Conservation (phyloP, 2,113 vertebrate genomes). For the Lampris megalopsis region DNA sequence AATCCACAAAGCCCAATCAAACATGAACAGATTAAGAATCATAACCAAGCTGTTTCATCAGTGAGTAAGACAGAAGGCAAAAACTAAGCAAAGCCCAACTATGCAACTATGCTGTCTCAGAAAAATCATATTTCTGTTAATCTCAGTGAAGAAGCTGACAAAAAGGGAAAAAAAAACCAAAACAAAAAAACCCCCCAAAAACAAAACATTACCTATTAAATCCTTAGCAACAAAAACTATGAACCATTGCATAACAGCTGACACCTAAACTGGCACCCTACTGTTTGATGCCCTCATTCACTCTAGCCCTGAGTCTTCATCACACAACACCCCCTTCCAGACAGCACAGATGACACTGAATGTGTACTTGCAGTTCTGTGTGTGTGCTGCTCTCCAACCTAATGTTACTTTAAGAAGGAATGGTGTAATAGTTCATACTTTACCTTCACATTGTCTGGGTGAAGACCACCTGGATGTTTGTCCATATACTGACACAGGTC, state of each 20-base stretch:
- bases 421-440: conserved; percentile 1
- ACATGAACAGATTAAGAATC: conserved; percentile 19
- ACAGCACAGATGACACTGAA: background rate
- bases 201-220: conserved; percentile 54
- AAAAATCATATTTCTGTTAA: conserved; percentile 60
- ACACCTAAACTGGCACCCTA: conserved; percentile 42
- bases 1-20: conserved; percentile 17
- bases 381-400: too few relatives aligned
- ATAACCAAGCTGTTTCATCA: conserved; percentile 17
- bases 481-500: conserved; percentile 99
- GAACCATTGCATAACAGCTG: conserved; percentile 44
- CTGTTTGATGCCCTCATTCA: conserved; percentile 52
- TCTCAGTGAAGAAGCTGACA: conserved; percentile 34
- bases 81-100: conserved; percentile 32
- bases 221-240: conserved; percentile 47
- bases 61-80: conserved; percentile 37
- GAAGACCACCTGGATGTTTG: conserved; percentile 95
- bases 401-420: too few relatives aligned
- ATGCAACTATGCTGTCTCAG: conserved; percentile 10
- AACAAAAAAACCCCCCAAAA: too few relatives aligned
- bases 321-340: background rate
- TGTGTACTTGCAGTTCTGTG: too few relatives aligned
- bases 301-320: conserved; percentile 40
- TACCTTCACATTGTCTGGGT: conserved; percentile 98
- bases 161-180: conserved; percentile 33